Conservation (phyloP, 2,797 vertebrate genomes). For the Centropyge bicolor region DNA sequence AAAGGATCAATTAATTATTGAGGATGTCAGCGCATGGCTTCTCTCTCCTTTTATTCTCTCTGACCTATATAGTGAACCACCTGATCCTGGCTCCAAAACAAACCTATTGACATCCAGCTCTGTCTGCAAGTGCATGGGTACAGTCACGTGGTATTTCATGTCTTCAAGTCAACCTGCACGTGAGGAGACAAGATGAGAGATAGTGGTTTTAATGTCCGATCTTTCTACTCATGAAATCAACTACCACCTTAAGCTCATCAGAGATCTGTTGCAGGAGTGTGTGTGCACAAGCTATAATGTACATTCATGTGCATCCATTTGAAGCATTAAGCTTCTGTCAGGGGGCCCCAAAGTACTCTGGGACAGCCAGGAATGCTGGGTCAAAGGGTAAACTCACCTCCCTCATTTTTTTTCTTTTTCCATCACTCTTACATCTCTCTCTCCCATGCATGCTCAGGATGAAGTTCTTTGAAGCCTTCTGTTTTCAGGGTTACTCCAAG, state of each 20-base stretch:
- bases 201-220: slow-evolving; percentile 47
- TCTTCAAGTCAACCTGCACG: slow-evolving; percentile 4
- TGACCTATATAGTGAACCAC: slow-evolving; percentile 75
- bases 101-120: slow-evolving; percentile 53
- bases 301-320: slow-evolving; percentile 59
- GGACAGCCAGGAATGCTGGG: slow-evolving; percentile 58
- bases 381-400: slow-evolving; percentile 64
- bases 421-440: background rate
- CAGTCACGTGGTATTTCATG: slow-evolving; percentile 5
- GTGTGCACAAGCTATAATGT: slow-evolving; percentile 14
- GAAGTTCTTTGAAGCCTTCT: background rate
- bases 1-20: slow-evolving; percentile 77
- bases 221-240: slow-evolving; percentile 57
- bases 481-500: background rate
- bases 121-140: background rate
- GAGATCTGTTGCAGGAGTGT: slow-evolving; percentile 35
- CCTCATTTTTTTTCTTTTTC: slow-evolving; percentile 37
- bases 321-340: slow-evolving; percentile 61
- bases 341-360: slow-evolving; percentile 62
- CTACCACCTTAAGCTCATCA: slow-evolving; percentile 40
- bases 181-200: slow-evolving; percentile 18
- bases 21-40: slow-evolving; percentile 63
- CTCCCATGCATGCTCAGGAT: background rate
- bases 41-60: slow-evolving; percentile 65
- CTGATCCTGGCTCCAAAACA: slow-evolving; percentile 69